Conservation (phyloP, 1,140 invertebrate genomes). For the Drosophila pruinosa region DNA sequence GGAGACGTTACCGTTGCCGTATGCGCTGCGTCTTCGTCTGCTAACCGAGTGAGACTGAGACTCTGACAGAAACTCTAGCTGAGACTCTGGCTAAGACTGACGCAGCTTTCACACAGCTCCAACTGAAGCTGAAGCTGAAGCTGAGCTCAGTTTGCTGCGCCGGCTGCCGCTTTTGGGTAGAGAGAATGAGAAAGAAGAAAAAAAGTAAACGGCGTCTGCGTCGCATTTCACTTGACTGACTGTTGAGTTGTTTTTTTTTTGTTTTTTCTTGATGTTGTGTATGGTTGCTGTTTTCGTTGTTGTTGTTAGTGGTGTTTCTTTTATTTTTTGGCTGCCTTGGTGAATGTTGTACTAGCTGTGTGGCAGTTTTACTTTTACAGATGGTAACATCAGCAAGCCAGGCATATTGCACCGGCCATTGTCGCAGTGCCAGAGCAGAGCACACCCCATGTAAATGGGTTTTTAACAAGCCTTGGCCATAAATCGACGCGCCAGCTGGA, state of each 20-base stretch:
- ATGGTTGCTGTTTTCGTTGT: conserved; percentile 22
- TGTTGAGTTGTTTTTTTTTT: conserved; percentile 35
- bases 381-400: conserved; percentile 20
- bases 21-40: conserved; percentile 65
- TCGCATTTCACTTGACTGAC: conserved; percentile 75
- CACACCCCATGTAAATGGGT: conserved; percentile 71
- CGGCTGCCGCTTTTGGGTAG: conserved; percentile 45
- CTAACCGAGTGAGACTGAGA: conserved; percentile 68
- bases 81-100: not conserved
- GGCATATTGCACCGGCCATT: conserved; percentile 45
- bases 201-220: conserved; percentile 68
- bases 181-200: not conserved
- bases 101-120: conserved; percentile 68
- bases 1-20: conserved; percentile 17
- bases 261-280: conserved; percentile 33
- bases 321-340: conserved; percentile 47
- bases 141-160: conserved; percentile 24
- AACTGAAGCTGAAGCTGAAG: conserved; percentile 33
- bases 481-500: conserved; percentile 49
- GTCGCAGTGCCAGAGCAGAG: not conserved
- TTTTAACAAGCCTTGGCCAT: conserved; percentile 73
- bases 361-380: conserved; percentile 77
- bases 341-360: conserved; percentile 51
- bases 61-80: not conserved
- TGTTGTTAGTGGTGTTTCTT: conserved; percentile 30